Evolutionary conservation across 2,797 vertebrate genomes (phyloP), one percentile per base, ranked within the genome.

Genomic region (Arremon brunneinucha): DNA sequence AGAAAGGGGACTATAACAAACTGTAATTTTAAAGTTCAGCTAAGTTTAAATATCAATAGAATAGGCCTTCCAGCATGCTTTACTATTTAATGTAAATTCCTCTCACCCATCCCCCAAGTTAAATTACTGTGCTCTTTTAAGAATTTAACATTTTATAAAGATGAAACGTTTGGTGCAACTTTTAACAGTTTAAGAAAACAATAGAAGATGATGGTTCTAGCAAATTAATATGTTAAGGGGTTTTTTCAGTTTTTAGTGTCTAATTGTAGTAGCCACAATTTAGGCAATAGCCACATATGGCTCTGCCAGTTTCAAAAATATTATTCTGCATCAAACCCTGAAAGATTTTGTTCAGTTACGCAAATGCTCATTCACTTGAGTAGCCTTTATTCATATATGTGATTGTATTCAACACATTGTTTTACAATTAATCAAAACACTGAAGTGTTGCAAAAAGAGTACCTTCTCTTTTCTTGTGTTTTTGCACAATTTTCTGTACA

Each of bases 101-200:
- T 4, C 13, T 13, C 0, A 0, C 30, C 8, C 7, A 39, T 9
- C 3, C 1, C 1, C 3, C 14, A 59, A 81, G 30, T 35, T 72
- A 82, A 32, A 27, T 83, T 44, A 16, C n/a, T 83, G 12, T 34
- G 2, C 3, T 83, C 75, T 83, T 87, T 75, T 16, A 83, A 89
- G 9, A 63, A 65, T 44, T 55, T 71, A 44, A 6, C 3, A 24
- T 60, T 83, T 75, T 35, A 43, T 24, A 8, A 69, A 81, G 12
- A 15, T 69, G 23, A 76, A 72, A 47, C 1, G 28, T 21, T 22
- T 60, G 39, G 7, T 69, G 35, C 3, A 4, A 55, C 8, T 89
- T 74, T 44, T 75, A 64, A 60, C 7, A n/a, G 32, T 53, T 82
- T 37, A 78, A 60, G 49, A 68, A 83, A 75, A n/a, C 2, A 47